Base-by-base conservation (phyloP, 2,797 vertebrate species). In the Poecilia velifera region DNA sequence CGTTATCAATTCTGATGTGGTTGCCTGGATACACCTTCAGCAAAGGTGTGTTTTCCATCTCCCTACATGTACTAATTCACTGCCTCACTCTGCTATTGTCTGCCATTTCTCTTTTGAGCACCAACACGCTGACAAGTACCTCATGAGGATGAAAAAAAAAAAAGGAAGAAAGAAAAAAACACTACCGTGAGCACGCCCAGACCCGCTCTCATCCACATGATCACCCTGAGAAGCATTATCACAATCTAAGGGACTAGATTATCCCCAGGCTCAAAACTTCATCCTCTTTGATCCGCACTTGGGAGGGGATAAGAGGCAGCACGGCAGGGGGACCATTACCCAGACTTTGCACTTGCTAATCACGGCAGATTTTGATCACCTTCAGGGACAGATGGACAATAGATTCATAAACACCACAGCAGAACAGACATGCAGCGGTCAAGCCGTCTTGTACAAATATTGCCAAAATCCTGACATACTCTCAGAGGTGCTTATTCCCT, bases 161-260 rank as follows among this genome's bases (percentile, higher is more conserved):
- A 20, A 25, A 70, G 45, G 2, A 34, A 41, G 39, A 8, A 77
- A 79, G 51, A 66, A 68, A 18, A 34, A 64, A 78, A 31, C 28
- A 59, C 28, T 68, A 46, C 74, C 55, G 49, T 16, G 53, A 73
- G 74, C 73, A 64, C 77, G 55, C 79, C 79, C 81, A 43, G 75
- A 79, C 88, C 82, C 20, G 41, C 81, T 83, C 86, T 87, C 90
- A 89, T 88, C 89, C 88, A 71, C 88, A 90, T 62, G 82, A 93
- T 92, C 86, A 91, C 84, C 90, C 90, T 86, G 89, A 94, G 88
- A 87, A 91, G 93, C 91, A 93, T 95, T 94, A 95, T 95, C 93
- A 92, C 93, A 94, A 93, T 94, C 92, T 92, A 88, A 84, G 87
- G 93, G 92, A 93, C 86, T 91, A 93, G 95, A 95, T 96, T 94